phyloP scores from a whole-genome alignment of 2,113 vertebrate species.

The Cebidichthys violaceus region DNA sequence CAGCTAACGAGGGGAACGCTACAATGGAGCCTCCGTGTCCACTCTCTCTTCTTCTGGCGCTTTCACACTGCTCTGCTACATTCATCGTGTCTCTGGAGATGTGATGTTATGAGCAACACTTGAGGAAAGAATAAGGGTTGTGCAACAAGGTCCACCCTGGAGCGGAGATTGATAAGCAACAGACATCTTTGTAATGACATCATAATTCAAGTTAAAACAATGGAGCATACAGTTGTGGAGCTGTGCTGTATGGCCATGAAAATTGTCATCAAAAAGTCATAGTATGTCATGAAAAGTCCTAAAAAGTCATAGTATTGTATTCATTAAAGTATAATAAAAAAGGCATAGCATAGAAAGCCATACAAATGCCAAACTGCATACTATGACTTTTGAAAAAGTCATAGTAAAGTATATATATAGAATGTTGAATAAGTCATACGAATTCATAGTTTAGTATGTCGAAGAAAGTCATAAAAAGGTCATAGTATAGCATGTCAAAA shows the following conservation, averaged over 20 bases:
- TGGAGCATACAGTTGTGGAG: slow-evolving; percentile 6
- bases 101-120: slow-evolving; percentile 58
- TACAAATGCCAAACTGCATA: too few relatives aligned
- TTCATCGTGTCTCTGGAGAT: slow-evolving; percentile 65
- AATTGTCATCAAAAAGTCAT: background rate
- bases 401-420: background rate
- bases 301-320: background rate
- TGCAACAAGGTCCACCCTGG: slow-evolving; percentile 59
- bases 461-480: background rate
- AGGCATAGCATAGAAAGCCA: too few relatives aligned
- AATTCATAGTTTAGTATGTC: too few relatives aligned
- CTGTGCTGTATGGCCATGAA: slow-evolving; percentile 1
- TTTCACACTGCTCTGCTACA: slow-evolving; percentile 66
- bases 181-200: slow-evolving; percentile 68
- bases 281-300: background rate
- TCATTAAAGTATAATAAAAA: background rate
- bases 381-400: too few relatives aligned
- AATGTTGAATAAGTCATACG: too few relatives aligned
- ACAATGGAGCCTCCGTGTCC: slow-evolving; percentile 52
- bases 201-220: slow-evolving; percentile 45
- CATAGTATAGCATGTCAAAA: background rate
- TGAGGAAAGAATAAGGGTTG: slow-evolving; percentile 52
- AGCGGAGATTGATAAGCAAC: slow-evolving; percentile 54
- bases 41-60: slow-evolving; percentile 45
- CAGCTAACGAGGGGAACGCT: slow-evolving; percentile 28